These are phyloP conservation scores for Phyllotreta cruciferae DNA, from an alignment of 2,888 invertebrate genomes.

Conservation along the genomic window DNA sequence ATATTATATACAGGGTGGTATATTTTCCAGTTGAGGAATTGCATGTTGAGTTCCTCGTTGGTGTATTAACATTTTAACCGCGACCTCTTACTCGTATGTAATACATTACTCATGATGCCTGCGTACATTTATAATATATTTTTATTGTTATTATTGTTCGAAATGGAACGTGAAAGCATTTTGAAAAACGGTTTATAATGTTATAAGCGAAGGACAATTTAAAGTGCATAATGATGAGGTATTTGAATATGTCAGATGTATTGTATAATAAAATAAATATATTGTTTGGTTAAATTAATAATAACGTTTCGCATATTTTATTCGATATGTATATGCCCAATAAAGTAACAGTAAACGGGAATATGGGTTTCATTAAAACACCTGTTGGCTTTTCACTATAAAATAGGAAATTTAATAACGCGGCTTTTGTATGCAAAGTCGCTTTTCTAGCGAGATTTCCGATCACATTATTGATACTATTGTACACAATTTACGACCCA, in stretches of 20 bases:
- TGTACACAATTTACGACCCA: constrained; percentile 31
- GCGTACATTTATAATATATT: constrained; percentile 48
- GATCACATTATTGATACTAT: constrained; percentile 29
- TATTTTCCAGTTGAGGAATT: too few species aligned
- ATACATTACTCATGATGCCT: constrained; percentile 47
- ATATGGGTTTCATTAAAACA: neutral
- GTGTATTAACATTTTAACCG: constrained; percentile 30
- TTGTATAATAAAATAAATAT: constrained; percentile 14
- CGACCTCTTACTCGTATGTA: constrained; percentile 43
- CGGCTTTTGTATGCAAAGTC: constrained; percentile 18
- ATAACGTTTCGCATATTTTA: neutral
- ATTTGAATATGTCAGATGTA: constrained; percentile 15
- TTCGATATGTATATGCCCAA: too few species aligned
- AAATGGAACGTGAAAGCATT: constrained; percentile 52
- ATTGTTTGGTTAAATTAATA: constrained; percentile 8
- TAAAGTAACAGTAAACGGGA: too few species aligned
- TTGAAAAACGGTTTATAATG: constrained; percentile 34
- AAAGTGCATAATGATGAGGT: constrained; percentile 12
- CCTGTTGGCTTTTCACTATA: constrained; percentile 10
- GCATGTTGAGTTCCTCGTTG: too few species aligned
- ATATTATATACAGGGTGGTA: too few species aligned
- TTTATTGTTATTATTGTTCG: constrained; percentile 53
- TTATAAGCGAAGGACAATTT: constrained; percentile 32
- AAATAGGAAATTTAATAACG: constrained; percentile 21
- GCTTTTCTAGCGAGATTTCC: constrained; percentile 22